Evolutionary conservation across 2,888 invertebrate genomes (phyloP).

Genomic region (Synanthedon andrenaeformis): DNA sequence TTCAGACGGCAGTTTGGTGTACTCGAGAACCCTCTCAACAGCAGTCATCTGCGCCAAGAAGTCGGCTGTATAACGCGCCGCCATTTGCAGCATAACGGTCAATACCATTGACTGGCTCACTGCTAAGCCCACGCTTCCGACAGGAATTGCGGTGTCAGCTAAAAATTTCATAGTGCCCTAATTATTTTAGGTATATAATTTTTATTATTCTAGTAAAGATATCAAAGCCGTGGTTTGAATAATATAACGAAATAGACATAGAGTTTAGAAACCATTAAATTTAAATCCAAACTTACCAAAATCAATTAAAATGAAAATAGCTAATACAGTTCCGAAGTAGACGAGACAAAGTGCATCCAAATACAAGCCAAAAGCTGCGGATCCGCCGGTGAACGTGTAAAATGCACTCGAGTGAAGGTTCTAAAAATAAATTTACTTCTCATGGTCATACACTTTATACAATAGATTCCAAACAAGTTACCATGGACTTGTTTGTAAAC

Average conservation of each 20-base stretch:
- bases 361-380: conserved; percentile 79
- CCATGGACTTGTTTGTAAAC: too few species aligned
- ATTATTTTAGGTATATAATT: too few species aligned
- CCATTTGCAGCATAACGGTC: conserved; percentile 78
- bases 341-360: conserved; percentile 78
- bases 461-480: too few species aligned
- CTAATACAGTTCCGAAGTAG: conserved; percentile 75
- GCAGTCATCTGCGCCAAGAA: conserved; percentile 68
- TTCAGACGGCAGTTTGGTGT: conserved; percentile 71
- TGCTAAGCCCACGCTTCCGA: conserved; percentile 74
- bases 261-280: too few species aligned
- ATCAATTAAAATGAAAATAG: conserved; percentile 72
- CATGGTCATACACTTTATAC: too few species aligned
- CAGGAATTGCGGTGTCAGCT: conserved; percentile 35
- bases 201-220: too few species aligned
- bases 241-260: too few species aligned
- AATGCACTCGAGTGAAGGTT: conserved; percentile 79
- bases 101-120: conserved; percentile 74
- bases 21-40: conserved; percentile 88
- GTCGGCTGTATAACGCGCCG: conserved; percentile 86
- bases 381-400: conserved; percentile 73
- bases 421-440: conserved; percentile 26
- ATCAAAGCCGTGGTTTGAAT: too few species aligned
- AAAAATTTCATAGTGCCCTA: too few species aligned
- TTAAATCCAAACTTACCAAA: conserved; percentile 52